Percentiles rank a stretch among this genome's conserved stretches.
phyloP scores from a whole-genome alignment of 2,888 invertebrate genomes.

The Amaurobius ferox region DNA sequence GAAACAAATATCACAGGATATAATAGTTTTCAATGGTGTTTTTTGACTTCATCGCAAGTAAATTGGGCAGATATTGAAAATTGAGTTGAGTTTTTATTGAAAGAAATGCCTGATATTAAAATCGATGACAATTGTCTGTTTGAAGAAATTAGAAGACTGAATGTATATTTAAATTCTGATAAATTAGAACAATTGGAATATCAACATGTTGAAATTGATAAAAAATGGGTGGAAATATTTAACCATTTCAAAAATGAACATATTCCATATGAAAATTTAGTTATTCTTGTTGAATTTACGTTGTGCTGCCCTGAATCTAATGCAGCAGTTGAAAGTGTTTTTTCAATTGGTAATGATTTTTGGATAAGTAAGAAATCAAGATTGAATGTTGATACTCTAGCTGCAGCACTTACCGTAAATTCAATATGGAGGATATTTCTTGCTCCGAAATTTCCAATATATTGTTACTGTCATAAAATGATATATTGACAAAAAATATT shows the following conservation, averaged over 20 bases:
- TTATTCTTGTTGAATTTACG: constrained; percentile 30
- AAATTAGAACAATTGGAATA: constrained; percentile 21
- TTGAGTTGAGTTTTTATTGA: background rate
- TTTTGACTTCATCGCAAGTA: background rate
- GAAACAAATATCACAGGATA: constrained; percentile 18
- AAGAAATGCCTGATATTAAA: background rate
- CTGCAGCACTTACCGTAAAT: constrained; percentile 16
- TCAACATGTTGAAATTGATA: constrained; percentile 25
- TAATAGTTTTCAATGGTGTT: constrained; percentile 31
- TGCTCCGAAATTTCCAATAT: constrained; percentile 17
- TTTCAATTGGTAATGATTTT: constrained; percentile 36
- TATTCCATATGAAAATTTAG: constrained; percentile 31
- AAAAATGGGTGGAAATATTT: constrained; percentile 26
- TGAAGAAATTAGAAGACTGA: constrained; percentile 39
- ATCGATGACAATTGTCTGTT: constrained; percentile 17
- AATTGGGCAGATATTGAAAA: constrained; percentile 31
- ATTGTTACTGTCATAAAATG: constrained; percentile 16
- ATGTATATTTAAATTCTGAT: constrained; percentile 25
- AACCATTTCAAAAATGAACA: constrained; percentile 8
- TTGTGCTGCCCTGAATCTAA: constrained; percentile 11
- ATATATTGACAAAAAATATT: constrained; percentile 23
- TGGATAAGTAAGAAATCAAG: constrained; percentile 19
- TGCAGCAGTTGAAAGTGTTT: constrained; percentile 31
- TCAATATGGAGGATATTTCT: constrained; percentile 18
- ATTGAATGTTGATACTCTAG: constrained; percentile 14